These are phyloP conservation scores for Equus quagga DNA, from an alignment of 2,113 vertebrate genomes.

Conservation along the genomic window DNA sequence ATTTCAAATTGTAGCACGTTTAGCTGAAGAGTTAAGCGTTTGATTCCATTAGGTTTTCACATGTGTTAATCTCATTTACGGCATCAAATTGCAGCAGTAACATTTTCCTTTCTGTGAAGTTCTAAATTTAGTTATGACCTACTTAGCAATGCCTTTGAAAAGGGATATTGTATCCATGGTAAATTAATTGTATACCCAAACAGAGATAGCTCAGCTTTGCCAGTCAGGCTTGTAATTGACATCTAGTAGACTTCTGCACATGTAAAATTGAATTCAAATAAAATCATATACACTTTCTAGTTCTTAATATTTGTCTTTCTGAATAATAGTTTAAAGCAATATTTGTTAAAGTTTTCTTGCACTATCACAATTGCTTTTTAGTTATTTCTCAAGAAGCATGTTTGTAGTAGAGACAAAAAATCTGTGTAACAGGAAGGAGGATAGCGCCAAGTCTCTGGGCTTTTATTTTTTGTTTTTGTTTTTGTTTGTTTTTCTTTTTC, in stretches of 20 bases:
- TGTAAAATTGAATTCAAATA: slow-evolving; percentile 89
- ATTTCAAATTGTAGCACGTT: slow-evolving; percentile 75
- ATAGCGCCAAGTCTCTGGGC: slow-evolving; percentile 81
- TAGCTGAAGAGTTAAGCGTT: slow-evolving; percentile 74
- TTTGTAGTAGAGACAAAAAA: slow-evolving; percentile 84
- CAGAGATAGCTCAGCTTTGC: slow-evolving; percentile 86
- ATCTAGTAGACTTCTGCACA: slow-evolving; percentile 88
- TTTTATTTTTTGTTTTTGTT: slow-evolving; percentile 48
- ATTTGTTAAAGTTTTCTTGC: slow-evolving; percentile 88
- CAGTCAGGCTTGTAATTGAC: slow-evolving; percentile 82
- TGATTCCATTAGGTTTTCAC: slow-evolving; percentile 78
- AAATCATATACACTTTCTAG: slow-evolving; percentile 88
- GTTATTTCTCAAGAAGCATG: slow-evolving; percentile 80
- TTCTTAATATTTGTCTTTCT: slow-evolving; percentile 89
- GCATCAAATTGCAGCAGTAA: slow-evolving; percentile 82
- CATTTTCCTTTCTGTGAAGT: slow-evolving; percentile 85
- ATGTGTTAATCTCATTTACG: slow-evolving; percentile 81
- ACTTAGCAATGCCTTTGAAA: slow-evolving; percentile 88
- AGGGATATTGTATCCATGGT: slow-evolving; percentile 87
- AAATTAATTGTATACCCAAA: slow-evolving; percentile 82
- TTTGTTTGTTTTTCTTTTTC: slow-evolving; percentile 80
- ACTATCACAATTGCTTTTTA: slow-evolving; percentile 87
- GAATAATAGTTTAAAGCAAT: slow-evolving; percentile 89
- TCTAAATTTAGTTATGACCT: slow-evolving; percentile 87
- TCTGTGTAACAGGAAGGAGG: slow-evolving; percentile 82